phyloP scores from a whole-genome alignment of 2,113 vertebrate genomes.

The Phylloscopus trochiloides region DNA sequence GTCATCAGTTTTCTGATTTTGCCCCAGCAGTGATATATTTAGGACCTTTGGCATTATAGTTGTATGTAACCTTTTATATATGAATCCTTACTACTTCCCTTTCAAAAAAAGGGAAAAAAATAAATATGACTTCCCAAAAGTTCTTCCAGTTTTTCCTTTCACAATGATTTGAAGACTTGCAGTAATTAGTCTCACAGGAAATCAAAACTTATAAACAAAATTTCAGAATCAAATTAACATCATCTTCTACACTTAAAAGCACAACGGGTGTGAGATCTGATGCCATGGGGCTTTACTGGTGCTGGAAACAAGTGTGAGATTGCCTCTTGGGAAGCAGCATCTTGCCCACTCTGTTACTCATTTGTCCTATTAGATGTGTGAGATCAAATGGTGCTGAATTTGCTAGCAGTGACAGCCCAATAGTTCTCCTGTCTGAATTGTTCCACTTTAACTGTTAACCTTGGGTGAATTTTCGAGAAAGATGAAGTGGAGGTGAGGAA shows the following conservation, averaged over 20 bases:
- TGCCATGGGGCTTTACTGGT: neutral
- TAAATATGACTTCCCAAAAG: neutral
- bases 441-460: neutral
- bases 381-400: neutral
- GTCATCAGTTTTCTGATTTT: neutral
- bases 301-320: neutral
- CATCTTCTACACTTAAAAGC: neutral
- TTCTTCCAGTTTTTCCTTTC: neutral
- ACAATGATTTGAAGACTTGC: neutral
- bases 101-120: neutral
- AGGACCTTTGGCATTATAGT: neutral
- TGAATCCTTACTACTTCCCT: neutral
- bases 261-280: fast-evolving
- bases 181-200: neutral
- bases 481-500: neutral
- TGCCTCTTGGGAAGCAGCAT: neutral
- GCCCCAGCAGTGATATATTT: neutral
- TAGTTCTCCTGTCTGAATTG: neutral
- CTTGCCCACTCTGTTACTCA: neutral
- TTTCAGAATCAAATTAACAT: neutral
- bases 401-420: neutral
- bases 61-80: neutral
- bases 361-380: neutral
- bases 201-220: neutral
- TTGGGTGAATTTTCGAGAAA: neutral